A percentile compares a stretch with the other conserved stretches of the same genome.
Evolutionary conservation across 1,140 invertebrate genomes (phyloP).

Genomic region (Drosophila ambigua): DNA sequence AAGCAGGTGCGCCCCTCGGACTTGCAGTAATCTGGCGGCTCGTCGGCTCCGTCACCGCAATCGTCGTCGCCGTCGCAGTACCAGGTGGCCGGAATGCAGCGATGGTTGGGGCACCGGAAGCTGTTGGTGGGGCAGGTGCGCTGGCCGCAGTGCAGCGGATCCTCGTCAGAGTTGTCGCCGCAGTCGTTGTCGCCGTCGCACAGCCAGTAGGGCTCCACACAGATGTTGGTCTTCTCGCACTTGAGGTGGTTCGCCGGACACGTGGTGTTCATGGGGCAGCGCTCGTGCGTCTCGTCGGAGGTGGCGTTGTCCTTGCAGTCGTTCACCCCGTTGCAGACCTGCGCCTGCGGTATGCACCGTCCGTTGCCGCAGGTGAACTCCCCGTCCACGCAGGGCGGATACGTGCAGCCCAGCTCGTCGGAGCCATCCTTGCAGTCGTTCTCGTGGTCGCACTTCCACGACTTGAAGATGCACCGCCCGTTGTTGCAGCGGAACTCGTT

Average conservation of each 20-base stretch:
- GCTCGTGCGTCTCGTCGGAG: constrained; percentile 94
- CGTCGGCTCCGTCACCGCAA: constrained; percentile 94
- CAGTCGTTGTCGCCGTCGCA: constrained; percentile 98
- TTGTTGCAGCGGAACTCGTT: constrained; percentile 98
- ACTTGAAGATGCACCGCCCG: constrained; percentile 96
- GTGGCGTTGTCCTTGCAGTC: constrained; percentile 97
- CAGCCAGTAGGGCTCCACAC: constrained; percentile 97
- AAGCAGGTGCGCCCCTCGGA: constrained; percentile 97
- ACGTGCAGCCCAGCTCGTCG: constrained; percentile 96
- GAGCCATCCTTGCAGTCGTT: constrained; percentile 97
- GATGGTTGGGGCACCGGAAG: constrained; percentile 94
- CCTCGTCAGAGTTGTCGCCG: constrained; percentile 97
- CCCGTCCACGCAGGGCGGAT: constrained; percentile 94
- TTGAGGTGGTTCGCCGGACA: constrained; percentile 94
- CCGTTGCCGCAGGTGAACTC: constrained; percentile 97
- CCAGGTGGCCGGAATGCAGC: constrained; percentile 96
- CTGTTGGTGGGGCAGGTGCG: constrained; percentile 95
- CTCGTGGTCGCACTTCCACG: constrained; percentile 97
- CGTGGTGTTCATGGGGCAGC: constrained; percentile 93
- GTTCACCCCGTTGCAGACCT: constrained; percentile 96
- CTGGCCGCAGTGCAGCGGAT: constrained; percentile 94
- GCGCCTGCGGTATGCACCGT: constrained; percentile 93
- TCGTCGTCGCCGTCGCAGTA: constrained; percentile 93
- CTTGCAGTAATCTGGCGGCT: constrained; percentile 95
- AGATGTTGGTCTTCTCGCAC: constrained; percentile 97